Evolutionary conservation across 2,113 vertebrate genomes (phyloP), one percentile per base, ranked within the genome.

Genomic region (Tichodroma muraria): DNA sequence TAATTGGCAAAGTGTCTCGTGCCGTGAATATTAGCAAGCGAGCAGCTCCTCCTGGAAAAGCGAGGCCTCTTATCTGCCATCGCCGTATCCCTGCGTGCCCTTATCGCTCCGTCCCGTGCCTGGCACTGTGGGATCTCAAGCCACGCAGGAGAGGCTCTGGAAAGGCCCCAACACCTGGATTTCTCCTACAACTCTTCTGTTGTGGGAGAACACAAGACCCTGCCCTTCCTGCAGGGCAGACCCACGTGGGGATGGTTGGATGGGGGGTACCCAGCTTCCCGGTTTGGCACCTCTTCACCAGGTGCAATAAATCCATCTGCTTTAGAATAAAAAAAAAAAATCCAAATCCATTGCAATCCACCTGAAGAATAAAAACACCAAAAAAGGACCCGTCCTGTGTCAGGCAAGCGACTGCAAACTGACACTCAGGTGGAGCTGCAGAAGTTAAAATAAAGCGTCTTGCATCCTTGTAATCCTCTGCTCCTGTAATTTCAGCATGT

Each of bases 401-500:
- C 87, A 63, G 68, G 83, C 52, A 15, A 66, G 65, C 0, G 8
- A 56, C 84, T 92, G 80, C 80, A 70, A 87, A 91, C 76, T 49
- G 71, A 75, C 52, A 16, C 47, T 94, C 83, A 44, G 8, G 2
- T 5, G 1, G 79, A 90, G 79, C 79, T 78, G 85, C 52, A 75
- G 82, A 92, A 95, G 79, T 90, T 94, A 30, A 91, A 96, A 86
- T 88, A 88, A 86, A 94, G 72, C 73, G 6, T 52, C 93, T 72
- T 44, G 85, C 75, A 90, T 95, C 85, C 95, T 96, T 95, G 95
- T 96, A 94, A 96, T 96, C 94, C 95, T 90, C 83, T 86, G 77
- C 95, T 95, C 77, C 83, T 96, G 90, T 95, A 95, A 95, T 95
- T 97, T 95, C 93, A 92, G 96, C 96, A 56, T 95, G 95, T 95